Conservation (phyloP, 2,797 vertebrate genomes). For the Linurgus olivaceus region DNA sequence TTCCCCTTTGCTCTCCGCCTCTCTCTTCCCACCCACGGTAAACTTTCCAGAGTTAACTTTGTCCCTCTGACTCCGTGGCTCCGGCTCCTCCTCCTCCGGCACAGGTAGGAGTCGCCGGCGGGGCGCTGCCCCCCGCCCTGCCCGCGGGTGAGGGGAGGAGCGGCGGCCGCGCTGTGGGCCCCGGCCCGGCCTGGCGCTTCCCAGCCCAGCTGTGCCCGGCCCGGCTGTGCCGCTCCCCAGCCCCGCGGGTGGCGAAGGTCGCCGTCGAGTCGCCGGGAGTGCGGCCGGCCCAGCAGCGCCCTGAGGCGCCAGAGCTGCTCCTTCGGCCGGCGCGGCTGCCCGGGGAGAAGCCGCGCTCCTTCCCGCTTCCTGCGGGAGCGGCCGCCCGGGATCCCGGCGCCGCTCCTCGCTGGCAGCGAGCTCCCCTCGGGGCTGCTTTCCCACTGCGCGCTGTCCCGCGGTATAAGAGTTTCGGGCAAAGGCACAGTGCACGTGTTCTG, state of each 20-base stretch:
- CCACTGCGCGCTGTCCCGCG: background rate
- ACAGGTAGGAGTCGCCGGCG: slow-evolving; percentile 13
- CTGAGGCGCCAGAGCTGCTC: background rate
- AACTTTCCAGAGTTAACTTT: slow-evolving; percentile 43
- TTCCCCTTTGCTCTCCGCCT: background rate
- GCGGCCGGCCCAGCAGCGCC: background rate
- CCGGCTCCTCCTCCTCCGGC: slow-evolving; percentile 6
- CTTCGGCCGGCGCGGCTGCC: background rate
- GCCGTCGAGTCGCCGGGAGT: background rate
- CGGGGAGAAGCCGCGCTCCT: background rate
- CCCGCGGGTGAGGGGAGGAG: background rate
- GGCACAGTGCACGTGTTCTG: fast-evolving
- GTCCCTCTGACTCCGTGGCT: background rate
- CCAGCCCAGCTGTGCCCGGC: background rate
- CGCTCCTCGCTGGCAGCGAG: background rate
- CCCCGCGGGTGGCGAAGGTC: background rate
- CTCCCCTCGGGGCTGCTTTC: background rate
- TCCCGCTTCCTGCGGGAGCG: background rate
- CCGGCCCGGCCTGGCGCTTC: background rate
- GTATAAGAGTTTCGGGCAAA: fast-evolving
- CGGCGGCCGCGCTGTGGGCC: too few species aligned
- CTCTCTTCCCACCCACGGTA: background rate
- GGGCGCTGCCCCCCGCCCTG: background rate
- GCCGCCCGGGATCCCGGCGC: background rate
- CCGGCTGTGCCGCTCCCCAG: background rate